These are phyloP conservation scores for Erinaceus europaeus DNA, from an alignment of 2,113 vertebrate genomes.

Conservation along the genomic window DNA sequence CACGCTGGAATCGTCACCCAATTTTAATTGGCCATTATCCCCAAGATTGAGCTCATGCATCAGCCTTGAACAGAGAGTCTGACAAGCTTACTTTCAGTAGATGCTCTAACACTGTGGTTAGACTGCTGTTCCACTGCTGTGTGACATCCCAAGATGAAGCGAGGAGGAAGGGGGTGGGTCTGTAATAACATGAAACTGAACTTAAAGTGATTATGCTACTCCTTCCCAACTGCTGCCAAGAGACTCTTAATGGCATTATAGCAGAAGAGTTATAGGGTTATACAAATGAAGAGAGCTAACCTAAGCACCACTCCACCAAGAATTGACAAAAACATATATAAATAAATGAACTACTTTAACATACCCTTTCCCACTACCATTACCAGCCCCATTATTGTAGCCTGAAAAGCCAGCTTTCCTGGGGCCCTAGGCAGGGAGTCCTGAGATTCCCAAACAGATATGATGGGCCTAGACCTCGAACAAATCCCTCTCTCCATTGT, in stretches of 20 bases:
- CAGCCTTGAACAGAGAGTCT: not conserved
- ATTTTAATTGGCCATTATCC: not conserved
- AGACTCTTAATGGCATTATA: not conserved
- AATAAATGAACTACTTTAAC: too few relatives aligned
- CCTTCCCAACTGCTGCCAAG: not conserved
- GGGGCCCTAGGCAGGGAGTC: too few relatives aligned
- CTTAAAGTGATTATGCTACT: constrained; percentile 30
- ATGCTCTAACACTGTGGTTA: not conserved
- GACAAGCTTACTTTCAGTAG: not conserved
- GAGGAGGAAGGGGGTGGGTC: not conserved
- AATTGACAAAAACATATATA: not conserved
- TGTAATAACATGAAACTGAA: not conserved
- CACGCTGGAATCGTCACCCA: not conserved
- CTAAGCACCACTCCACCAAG: constrained; percentile 19
- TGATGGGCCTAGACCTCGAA: too few relatives aligned
- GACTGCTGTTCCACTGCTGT: not conserved
- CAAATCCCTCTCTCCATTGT: too few relatives aligned
- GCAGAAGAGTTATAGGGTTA: not conserved
- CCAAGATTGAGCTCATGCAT: not conserved
- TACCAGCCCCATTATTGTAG: too few relatives aligned
- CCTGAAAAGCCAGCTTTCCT: too few relatives aligned
- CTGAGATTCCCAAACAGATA: too few relatives aligned
- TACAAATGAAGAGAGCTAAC: not conserved
- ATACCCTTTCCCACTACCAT: not conserved
- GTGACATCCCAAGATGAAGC: not conserved